Percentiles rank a stretch among this genome's conserved stretches.
These are phyloP conservation scores for Pogonomyrmex californicus DNA, from an alignment of 1,140 invertebrate genomes.

Conservation along the genomic window DNA sequence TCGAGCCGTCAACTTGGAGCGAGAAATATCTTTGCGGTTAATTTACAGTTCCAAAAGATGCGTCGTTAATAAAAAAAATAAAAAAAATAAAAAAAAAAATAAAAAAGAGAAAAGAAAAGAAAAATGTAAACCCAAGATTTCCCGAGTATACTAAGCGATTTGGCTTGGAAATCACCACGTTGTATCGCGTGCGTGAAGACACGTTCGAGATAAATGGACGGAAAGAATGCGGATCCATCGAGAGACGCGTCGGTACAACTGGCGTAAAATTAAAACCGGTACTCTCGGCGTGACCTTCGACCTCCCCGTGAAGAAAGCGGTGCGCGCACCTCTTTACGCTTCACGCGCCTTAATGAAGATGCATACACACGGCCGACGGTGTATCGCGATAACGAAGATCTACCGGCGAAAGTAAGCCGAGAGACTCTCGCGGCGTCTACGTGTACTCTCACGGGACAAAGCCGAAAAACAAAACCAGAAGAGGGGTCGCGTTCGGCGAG, in stretches of 20 bases:
- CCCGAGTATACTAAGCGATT: neutral
- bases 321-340: constrained; percentile 36
- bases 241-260: constrained; percentile 13
- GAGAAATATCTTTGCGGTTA: constrained; percentile 23
- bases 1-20: neutral
- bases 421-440: constrained; percentile 35
- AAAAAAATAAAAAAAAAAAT: no score
- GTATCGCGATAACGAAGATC: constrained; percentile 79
- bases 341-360: constrained; percentile 75
- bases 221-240: constrained; percentile 10
- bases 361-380: constrained; percentile 68
- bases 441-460: constrained; percentile 38
- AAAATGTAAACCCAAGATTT: neutral
- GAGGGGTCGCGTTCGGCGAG: neutral
- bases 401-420: constrained; percentile 74
- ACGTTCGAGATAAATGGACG: neutral
- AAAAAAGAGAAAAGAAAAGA: no score
- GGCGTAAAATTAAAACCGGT: constrained; percentile 73
- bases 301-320: constrained; percentile 62
- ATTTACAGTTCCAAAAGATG: neutral
- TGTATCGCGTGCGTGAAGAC: neutral
- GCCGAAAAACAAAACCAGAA: constrained; percentile 34
- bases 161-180: neutral
- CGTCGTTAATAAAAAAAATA: neutral
- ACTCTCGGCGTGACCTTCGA: constrained; percentile 69